These are phyloP conservation scores for Drosophila anomelani DNA, from an alignment of 2,888 invertebrate species.

Conservation along the genomic window DNA sequence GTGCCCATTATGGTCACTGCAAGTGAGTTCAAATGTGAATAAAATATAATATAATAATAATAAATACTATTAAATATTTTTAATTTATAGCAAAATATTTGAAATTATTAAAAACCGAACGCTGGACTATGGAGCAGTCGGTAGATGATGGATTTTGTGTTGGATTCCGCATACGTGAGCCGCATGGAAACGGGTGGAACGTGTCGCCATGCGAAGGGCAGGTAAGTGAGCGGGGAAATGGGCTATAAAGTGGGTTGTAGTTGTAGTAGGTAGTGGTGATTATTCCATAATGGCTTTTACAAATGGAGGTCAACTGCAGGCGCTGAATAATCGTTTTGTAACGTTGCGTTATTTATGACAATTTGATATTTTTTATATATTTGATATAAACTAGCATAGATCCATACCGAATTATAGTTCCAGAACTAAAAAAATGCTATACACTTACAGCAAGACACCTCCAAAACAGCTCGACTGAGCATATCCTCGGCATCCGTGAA, in stretches of 20 bases:
- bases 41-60: not conserved
- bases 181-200: conserved; percentile 71
- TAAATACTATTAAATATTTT: conserved; percentile 13
- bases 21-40: conserved; percentile 3
- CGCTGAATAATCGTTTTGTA: conserved; percentile 2
- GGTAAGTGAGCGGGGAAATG: conserved; percentile 1
- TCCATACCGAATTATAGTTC: not conserved
- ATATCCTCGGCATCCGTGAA: conserved; percentile 81
- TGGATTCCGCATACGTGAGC: conserved; percentile 68
- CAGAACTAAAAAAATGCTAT: not conserved
- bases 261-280: not conserved
- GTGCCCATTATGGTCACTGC: conserved; percentile 83
- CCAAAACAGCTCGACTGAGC: conserved; percentile 81
- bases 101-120: conserved; percentile 3
- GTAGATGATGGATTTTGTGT: conserved; percentile 7
- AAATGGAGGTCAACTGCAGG: conserved; percentile 10
- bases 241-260: not conserved
- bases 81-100: conserved; percentile 42
- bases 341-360: not conserved
- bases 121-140: not conserved
- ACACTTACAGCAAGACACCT: conserved; percentile 82
- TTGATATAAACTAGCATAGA: not conserved
- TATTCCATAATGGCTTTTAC: conserved; percentile 25
- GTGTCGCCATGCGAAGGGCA: conserved; percentile 54
- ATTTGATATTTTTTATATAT: not conserved